Percentiles rank a stretch among this genome's conserved stretches.
Conservation (phyloP, 2,888 invertebrate genomes). For the Melanostoma mellinum region DNA sequence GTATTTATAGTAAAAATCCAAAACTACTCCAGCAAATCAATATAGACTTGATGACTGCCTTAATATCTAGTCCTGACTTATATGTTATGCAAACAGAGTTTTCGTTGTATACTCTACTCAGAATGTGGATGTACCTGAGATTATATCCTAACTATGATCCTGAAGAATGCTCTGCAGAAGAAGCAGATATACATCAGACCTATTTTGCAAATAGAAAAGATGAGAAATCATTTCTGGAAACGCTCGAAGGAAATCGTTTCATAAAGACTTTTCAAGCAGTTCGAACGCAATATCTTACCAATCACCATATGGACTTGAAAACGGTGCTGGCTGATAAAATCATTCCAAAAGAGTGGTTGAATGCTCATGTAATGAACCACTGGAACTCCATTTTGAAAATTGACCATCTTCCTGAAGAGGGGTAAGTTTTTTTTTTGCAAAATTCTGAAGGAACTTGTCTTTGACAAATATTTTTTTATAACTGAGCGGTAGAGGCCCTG, state of each 20-base stretch:
- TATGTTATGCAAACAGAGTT: conserved; percentile 91
- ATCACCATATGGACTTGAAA: conserved; percentile 88
- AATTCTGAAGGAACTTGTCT: neutral
- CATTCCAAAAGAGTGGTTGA: conserved; percentile 87
- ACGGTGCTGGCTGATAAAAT: conserved; percentile 87
- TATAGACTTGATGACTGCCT: conserved; percentile 85
- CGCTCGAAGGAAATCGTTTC: conserved; percentile 84
- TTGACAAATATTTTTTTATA: neutral
- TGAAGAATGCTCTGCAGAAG: conserved; percentile 75
- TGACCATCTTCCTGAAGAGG: conserved; percentile 87
- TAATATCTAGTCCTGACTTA: conserved; percentile 86
- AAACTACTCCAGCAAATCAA: conserved; percentile 85
- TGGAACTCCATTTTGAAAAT: conserved; percentile 88
- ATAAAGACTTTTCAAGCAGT: conserved; percentile 85
- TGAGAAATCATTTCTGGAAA: conserved; percentile 84
- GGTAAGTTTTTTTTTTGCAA: conserved; percentile 82
- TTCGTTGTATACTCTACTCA: conserved; percentile 87
- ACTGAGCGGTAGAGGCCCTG: no score
- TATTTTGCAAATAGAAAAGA: conserved; percentile 79
- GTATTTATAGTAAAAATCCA: conserved; percentile 84
- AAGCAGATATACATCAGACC: conserved; percentile 76
- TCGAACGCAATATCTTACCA: conserved; percentile 86
- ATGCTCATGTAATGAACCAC: conserved; percentile 85
- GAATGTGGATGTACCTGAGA: conserved; percentile 87
- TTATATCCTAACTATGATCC: conserved; percentile 83